A percentile compares a stretch with the other conserved stretches of the same genome.
Evolutionary conservation across 2,797 vertebrate genomes (phyloP).

Genomic region (Coregonus sp.): DNA sequence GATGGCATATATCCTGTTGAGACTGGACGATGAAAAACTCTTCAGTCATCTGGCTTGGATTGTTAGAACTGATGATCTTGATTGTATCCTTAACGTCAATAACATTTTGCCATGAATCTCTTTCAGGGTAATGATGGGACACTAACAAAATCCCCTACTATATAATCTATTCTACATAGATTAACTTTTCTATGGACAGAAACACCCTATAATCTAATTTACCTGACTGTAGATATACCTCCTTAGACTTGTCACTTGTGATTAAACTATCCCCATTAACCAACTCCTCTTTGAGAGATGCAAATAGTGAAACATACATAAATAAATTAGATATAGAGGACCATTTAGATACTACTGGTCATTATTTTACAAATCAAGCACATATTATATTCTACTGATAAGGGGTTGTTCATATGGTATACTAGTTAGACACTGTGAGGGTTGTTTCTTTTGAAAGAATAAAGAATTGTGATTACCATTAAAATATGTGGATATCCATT

Average conservation of each 20-base stretch:
- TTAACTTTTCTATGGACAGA: slow-evolving; percentile 42
- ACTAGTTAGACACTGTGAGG: slow-evolving; percentile 78
- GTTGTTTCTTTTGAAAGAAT: slow-evolving; percentile 70
- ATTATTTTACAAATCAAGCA: slow-evolving; percentile 75
- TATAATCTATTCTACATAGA: slow-evolving; percentile 5
- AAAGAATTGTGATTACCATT: slow-evolving; percentile 65
- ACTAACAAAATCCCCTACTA: not conserved
- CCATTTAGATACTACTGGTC: slow-evolving; percentile 49
- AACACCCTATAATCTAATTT: slow-evolving; percentile 40
- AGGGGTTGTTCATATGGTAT: slow-evolving; percentile 71
- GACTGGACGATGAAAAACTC: slow-evolving; percentile 53
- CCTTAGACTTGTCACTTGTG: slow-evolving; percentile 26
- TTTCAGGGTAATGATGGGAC: slow-evolving; percentile 27
- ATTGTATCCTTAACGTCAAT: slow-evolving; percentile 11
- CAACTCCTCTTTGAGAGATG: slow-evolving; percentile 56
- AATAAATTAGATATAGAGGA: slow-evolving; percentile 48
- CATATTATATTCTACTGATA: slow-evolving; percentile 63
- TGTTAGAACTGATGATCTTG: not conserved
- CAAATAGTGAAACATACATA: slow-evolving; percentile 66
- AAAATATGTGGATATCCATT: slow-evolving; percentile 55
- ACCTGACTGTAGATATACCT: not conserved
- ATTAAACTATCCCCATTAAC: slow-evolving; percentile 23
- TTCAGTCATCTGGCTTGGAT: slow-evolving; percentile 30
- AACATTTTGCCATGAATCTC: slow-evolving; percentile 24
- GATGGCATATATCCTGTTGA: slow-evolving; percentile 37